Evolutionary conservation across 2,797 vertebrate genomes (phyloP).

Genomic region (Channa striata): DNA sequence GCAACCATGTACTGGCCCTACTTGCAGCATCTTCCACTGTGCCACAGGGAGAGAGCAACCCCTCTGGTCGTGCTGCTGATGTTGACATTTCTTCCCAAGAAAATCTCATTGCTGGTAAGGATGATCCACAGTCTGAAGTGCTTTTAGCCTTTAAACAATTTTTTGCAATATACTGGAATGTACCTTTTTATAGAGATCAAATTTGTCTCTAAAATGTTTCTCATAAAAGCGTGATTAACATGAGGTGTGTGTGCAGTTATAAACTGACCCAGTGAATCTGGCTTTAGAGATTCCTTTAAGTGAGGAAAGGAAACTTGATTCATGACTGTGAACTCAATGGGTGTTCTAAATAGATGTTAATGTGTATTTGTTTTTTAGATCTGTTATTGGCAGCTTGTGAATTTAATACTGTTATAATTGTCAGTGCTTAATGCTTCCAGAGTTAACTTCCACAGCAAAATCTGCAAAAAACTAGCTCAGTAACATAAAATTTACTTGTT

Average conservation of each 20-base stretch:
- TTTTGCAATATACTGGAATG: neutral
- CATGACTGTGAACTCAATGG: too few relatives aligned
- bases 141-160: conserved; percentile 5
- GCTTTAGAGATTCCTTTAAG: too few relatives aligned
- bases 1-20: conserved; percentile 83
- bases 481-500: neutral
- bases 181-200: neutral
- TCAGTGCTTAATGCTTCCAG: neutral
- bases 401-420: neutral
- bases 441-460: neutral
- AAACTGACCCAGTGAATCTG: neutral
- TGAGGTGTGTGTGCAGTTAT: neutral
- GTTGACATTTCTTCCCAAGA: conserved; percentile 63
- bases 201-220: neutral
- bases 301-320: too few relatives aligned
- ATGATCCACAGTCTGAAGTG: neutral
- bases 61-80: conserved; percentile 53
- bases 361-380: conserved; percentile 5
- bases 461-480: neutral
- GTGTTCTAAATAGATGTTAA: too few relatives aligned
- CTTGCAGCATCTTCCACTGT: conserved; percentile 73
- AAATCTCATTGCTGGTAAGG: conserved; percentile 75
- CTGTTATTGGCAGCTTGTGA: neutral
- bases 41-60: conserved; percentile 60
- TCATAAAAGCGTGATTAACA: neutral